phyloP scores from a whole-genome alignment of 53 echinoderm and acorn worm genomes.

The Apostichopus leukothele region DNA sequence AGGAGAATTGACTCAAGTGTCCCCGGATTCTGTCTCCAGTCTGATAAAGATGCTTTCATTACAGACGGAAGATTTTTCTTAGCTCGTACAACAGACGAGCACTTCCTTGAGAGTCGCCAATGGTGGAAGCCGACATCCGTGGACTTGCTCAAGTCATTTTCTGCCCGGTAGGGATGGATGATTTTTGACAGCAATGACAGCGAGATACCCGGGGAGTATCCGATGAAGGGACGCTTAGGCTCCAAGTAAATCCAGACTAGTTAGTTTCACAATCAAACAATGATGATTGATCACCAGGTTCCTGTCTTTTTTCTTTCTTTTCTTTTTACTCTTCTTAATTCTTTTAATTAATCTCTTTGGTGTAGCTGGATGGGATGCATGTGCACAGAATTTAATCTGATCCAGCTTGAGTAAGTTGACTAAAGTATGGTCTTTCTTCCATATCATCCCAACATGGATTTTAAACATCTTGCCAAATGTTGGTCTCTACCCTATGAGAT shows the following conservation, averaged over 20 bases:
- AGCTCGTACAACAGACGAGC: slow-evolving; percentile 9
- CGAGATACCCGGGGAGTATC: not conserved
- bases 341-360: too few relatives aligned
- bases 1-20: slow-evolving; percentile 37
- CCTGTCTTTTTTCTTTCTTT: too few relatives aligned
- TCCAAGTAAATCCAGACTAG: slow-evolving; percentile 23
- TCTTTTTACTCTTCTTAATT: not conserved
- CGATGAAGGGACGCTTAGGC: slow-evolving; percentile 5
- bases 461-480: too few relatives aligned
- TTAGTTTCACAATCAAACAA: slow-evolving; percentile 11
- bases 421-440: too few relatives aligned
- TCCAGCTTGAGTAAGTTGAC: too few relatives aligned
- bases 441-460: too few relatives aligned
- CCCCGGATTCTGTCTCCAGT: not conserved
- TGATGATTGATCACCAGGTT: not conserved
- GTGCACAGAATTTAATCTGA: too few relatives aligned
- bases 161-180: slow-evolving; percentile 7
- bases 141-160: slow-evolving; percentile 34
- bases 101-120: not conserved
- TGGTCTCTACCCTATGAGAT: too few relatives aligned
- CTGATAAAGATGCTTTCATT: slow-evolving; percentile 35
- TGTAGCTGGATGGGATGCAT: too few relatives aligned
- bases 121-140: not conserved
- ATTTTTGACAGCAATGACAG: slow-evolving; percentile 26
- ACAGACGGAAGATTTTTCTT: not conserved